Evolutionary conservation across 2,113 vertebrate species (phyloP).

Genomic region (Pseudopipra pipra): DNA sequence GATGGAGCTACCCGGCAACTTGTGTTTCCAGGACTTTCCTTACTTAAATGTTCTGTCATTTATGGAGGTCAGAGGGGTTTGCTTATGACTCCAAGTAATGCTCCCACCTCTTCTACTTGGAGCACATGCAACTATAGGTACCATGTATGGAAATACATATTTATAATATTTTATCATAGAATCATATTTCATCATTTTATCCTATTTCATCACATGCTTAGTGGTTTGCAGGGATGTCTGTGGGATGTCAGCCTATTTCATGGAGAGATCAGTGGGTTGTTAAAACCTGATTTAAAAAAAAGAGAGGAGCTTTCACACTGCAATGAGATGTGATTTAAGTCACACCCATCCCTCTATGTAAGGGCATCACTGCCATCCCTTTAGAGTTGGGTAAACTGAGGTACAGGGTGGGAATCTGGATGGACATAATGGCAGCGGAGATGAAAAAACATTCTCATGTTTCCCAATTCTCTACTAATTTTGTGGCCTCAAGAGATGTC

Average conservation of each 20-base stretch:
- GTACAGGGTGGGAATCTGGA: not conserved
- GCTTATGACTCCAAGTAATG: not conserved
- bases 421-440: not conserved
- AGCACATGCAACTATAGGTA: not conserved
- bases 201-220: not conserved
- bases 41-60: not conserved
- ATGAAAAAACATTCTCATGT: not conserved
- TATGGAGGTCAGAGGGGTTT: not conserved
- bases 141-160: not conserved
- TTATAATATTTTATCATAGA: not conserved
- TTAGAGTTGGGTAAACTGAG: not conserved
- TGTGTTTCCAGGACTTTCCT: not conserved
- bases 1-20: rapidly evolving
- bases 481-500: not conserved
- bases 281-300: not conserved
- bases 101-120: not conserved
- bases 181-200: not conserved
- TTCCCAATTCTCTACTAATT: not conserved
- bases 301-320: not conserved
- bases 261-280: not conserved
- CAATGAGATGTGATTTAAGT: not conserved
- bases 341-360: not conserved
- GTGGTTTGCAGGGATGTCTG: not conserved
- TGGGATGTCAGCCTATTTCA: not conserved
- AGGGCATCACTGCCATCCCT: not conserved